Base-by-base conservation (phyloP, 2,888 invertebrate species). In the Lutraria lutraria region DNA sequence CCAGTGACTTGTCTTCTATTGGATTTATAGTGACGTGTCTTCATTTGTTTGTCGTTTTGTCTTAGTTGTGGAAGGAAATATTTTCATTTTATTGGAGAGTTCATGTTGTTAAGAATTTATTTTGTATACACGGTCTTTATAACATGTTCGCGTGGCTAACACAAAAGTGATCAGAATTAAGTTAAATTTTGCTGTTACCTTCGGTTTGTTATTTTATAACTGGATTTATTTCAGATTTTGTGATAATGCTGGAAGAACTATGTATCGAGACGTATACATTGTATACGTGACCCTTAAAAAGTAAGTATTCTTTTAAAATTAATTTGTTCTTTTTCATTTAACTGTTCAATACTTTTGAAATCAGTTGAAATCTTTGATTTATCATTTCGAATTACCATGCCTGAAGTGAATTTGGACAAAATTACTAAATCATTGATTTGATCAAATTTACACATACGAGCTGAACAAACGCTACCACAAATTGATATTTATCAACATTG, bases 21-120 rank as follows among this genome's bases (percentile, higher is more conserved):
- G 63, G 63, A 68, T 25, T 68, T 25, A 68, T 25, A 68, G n/a
- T 68, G 63, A 25, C 63, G 63, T 68, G 63, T n/a, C 63, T 68
- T 12, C 25, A 68, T 68, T 68, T 68, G 25, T 68, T 68, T 68
- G 25, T 25, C 63, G 25, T 68, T 68, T 3, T 68, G n/a, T 68
- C 63, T 68, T 68, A 68, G 63, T 68, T 68, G 63, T 68, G 63
- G 25, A n/a, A 68, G 25, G 63, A 68, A n/a, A n/a, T 68, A 68
- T n/a, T 68, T 68, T 68, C 63, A 25, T 25, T 68, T 68, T 68
- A 68, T 68, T 68, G 63, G 63, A 25, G n/a, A 12, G n/a, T 63
- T 63, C 19, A n/a, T 21, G 25, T 25, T 56, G 19, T 56, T 8
- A 68, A 68, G n/a, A 25, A 68, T 68, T 68, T 68, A 68, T 68